A percentile compares a stretch with the other conserved stretches of the same genome.
Conservation (phyloP, 2,113 vertebrate genomes). For the Lepisosteus oculatus region DNA sequence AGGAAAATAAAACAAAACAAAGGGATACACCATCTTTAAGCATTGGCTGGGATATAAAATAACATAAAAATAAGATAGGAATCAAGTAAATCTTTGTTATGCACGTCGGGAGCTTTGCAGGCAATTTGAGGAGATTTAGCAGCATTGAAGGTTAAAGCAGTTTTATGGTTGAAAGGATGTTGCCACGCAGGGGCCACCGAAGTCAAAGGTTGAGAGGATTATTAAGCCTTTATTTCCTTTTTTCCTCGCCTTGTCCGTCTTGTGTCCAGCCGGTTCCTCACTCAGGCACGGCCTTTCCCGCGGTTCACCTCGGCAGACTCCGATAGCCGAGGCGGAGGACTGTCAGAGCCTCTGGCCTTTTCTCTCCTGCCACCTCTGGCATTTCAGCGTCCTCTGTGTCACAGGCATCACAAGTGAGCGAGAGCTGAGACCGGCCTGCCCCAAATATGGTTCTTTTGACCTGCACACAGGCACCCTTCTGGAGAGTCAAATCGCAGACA, state of each 20-base stretch:
- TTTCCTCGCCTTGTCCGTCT: conserved; percentile 70
- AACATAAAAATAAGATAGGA: neutral
- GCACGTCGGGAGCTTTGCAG: conserved; percentile 52
- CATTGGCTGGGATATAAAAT: neutral
- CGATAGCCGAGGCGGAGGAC: conserved; percentile 68
- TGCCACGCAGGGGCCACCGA: conserved; percentile 58
- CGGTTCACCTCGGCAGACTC: conserved; percentile 65
- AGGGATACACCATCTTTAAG: neutral
- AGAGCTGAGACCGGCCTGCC: conserved; percentile 66
- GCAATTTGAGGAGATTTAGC: conserved; percentile 62
- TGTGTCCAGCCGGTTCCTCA: conserved; percentile 72
- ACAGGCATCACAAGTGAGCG: conserved; percentile 81
- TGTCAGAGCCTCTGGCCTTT: conserved; percentile 59
- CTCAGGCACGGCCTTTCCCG: conserved; percentile 49
- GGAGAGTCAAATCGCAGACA: conserved; percentile 56
- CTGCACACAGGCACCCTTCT: conserved; percentile 52
- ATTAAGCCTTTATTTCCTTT: conserved; percentile 77
- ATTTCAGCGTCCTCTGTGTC: conserved; percentile 82
- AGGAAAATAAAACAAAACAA: conserved; percentile 42
- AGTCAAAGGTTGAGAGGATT: conserved; percentile 62
- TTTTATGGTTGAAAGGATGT: conserved; percentile 72
- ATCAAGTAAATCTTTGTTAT: neutral
- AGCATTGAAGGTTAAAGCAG: conserved; percentile 64
- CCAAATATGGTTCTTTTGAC: conserved; percentile 80
- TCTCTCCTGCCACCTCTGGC: conserved; percentile 82